These are phyloP conservation scores for Odontocolon sp. DNA, from an alignment of 2,888 invertebrate species.

Conservation along the genomic window DNA sequence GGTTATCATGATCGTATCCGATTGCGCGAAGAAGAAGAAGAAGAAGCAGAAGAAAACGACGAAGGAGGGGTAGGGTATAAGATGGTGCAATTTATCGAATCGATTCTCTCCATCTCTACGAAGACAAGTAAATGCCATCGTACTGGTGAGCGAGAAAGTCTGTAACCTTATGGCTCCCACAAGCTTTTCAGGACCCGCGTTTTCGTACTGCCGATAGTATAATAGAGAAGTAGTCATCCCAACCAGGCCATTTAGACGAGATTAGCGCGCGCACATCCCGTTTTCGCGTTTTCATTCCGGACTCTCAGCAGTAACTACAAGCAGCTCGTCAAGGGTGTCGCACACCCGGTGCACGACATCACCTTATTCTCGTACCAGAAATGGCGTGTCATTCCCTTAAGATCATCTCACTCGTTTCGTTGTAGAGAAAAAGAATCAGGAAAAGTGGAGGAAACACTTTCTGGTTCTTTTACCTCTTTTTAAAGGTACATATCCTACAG, in stretches of 20 bases:
- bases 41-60: neutral
- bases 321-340: slow-evolving; percentile 6
- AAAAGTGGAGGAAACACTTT: no score
- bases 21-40: neutral
- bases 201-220: neutral
- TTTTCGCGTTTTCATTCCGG: neutral
- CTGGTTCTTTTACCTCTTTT: no score
- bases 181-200: neutral
- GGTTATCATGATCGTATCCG: neutral
- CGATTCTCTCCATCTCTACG: neutral
- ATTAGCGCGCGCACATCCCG: slow-evolving; percentile 37
- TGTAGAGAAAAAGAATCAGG: no score
- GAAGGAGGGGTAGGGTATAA: neutral
- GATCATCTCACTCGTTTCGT: no score
- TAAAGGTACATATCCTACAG: no score
- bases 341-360: slow-evolving; percentile 18
- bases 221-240: neutral
- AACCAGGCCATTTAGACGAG: slow-evolving; percentile 45
- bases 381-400: no score
- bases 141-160: neutral
- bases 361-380: no score
- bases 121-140: neutral
- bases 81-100: neutral
- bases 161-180: neutral
- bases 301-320: neutral